These are phyloP conservation scores for Protodeltote pygarga DNA, from an alignment of 2,888 invertebrate genomes.

Conservation along the genomic window DNA sequence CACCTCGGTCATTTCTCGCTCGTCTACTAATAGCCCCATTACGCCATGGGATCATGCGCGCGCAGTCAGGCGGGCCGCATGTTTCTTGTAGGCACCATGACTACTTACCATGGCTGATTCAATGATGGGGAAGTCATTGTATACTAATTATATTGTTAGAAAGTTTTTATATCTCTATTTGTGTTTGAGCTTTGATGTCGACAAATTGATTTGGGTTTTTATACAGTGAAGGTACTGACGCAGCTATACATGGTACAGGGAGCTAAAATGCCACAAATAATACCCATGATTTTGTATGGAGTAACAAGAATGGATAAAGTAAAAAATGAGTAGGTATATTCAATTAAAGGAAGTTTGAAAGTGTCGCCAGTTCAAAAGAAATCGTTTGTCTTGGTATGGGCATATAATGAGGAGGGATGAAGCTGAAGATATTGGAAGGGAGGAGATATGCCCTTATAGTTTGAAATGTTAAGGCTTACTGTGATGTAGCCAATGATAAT, in stretches of 20 bases:
- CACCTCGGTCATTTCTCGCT: conserved; percentile 1
- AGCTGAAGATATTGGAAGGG: no score
- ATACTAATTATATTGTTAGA: conserved; percentile 37
- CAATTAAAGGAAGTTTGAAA: no score
- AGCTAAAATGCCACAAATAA: no score
- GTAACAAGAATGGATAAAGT: no score
- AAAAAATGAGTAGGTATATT: no score
- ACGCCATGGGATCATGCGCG: conserved; percentile 15
- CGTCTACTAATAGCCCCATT: conserved; percentile 21
- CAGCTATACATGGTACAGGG: neutral
- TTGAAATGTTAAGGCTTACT: no score
- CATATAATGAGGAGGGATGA: no score
- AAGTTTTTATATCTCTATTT: conserved; percentile 18
- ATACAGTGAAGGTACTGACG: neutral
- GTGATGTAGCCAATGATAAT: no score
- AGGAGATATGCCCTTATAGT: no score
- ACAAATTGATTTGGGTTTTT: conserved; percentile 29
- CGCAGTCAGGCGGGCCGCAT: conserved; percentile 24
- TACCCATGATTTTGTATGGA: no score
- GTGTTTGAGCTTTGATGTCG: conserved; percentile 1
- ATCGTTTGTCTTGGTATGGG: no score
- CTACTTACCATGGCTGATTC: conserved; percentile 22
- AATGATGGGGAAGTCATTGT: conserved; percentile 23
- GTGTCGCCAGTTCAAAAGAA: no score
- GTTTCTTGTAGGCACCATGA: conserved; percentile 6